These are phyloP conservation scores for Lypha dubia DNA, from an alignment of 2,888 invertebrate species.

Conservation along the genomic window DNA sequence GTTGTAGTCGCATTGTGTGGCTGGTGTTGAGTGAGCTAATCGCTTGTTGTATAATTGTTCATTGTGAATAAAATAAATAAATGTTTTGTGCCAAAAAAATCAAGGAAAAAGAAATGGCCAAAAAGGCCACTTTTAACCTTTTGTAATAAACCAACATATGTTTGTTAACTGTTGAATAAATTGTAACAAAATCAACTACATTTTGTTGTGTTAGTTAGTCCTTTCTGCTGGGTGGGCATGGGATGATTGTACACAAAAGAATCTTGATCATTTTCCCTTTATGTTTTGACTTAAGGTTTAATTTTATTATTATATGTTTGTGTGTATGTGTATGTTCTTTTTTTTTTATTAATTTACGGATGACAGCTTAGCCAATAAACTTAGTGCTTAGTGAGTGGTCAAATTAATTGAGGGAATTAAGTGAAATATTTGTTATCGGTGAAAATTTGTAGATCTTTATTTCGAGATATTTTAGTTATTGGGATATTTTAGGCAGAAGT, in stretches of 20 bases:
- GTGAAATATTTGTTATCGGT: no score
- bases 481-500: no score
- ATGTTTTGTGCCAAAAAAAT: slow-evolving; percentile 16
- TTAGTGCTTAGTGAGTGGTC: not conserved
- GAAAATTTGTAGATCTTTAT: no score
- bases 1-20: slow-evolving; percentile 47
- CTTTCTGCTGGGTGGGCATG: not conserved
- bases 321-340: no score
- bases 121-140: slow-evolving; percentile 49
- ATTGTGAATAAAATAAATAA: slow-evolving; percentile 55
- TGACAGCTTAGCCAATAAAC: not conserved
- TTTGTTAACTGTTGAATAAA: slow-evolving; percentile 23
- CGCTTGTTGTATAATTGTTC: slow-evolving; percentile 63
- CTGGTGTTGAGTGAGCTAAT: slow-evolving; percentile 66
- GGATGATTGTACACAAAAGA: not conserved
- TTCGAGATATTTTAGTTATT: no score
- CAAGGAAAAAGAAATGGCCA: not conserved
- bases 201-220: not conserved
- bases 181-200: slow-evolving; percentile 4
- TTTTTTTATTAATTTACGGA: not conserved
- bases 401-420: not conserved
- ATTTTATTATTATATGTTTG: not conserved
- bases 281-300: not conserved
- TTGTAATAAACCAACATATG: slow-evolving; percentile 41
- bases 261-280: not conserved